Evolutionary conservation across 37 sponge, comb jelly and placozoan species (phyloP).

Genomic region (Agelas oroides): DNA sequence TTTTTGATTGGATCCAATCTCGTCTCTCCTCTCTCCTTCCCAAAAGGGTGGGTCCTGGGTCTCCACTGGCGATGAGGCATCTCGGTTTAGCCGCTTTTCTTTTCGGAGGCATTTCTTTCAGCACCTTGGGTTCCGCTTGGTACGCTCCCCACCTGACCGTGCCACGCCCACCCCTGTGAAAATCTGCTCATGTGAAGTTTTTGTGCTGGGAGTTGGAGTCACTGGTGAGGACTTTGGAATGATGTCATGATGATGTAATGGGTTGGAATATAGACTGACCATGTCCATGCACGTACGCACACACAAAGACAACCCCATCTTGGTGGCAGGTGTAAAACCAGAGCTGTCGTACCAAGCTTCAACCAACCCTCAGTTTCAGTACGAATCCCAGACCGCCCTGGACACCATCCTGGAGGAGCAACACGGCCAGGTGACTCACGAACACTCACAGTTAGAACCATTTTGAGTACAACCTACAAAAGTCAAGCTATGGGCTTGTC

Average conservation of each 20-base stretch:
- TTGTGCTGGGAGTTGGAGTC: constrained; percentile 77
- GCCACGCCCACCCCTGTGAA: constrained; percentile 66
- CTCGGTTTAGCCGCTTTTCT: constrained; percentile 80
- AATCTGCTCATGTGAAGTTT: constrained; percentile 68
- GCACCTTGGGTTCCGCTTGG: constrained; percentile 90
- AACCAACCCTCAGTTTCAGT: constrained; percentile 63
- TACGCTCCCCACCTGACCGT: constrained; percentile 28
- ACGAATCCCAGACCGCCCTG: constrained; percentile 42
- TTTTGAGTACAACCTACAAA: too few relatives aligned
- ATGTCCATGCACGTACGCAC: too few relatives aligned
- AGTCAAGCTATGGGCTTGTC: too few relatives aligned
- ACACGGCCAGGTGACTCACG: constrained; percentile 29
- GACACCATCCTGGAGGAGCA: constrained; percentile 21
- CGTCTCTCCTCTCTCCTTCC: background rate
- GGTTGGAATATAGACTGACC: too few relatives aligned
- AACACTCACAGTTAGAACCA: too few relatives aligned
- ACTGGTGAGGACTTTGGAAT: constrained; percentile 37
- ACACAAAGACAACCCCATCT: constrained; percentile 65
- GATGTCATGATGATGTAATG: background rate
- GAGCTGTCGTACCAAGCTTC: background rate
- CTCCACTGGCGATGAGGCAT: constrained; percentile 80
- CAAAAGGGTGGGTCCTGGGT: constrained; percentile 92
- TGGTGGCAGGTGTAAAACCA: constrained; percentile 9
- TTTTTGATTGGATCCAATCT: too few relatives aligned
- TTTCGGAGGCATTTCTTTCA: constrained; percentile 94